Base-by-base conservation (phyloP, 2,888 invertebrate genomes). In the Argynnis bischoffii region DNA sequence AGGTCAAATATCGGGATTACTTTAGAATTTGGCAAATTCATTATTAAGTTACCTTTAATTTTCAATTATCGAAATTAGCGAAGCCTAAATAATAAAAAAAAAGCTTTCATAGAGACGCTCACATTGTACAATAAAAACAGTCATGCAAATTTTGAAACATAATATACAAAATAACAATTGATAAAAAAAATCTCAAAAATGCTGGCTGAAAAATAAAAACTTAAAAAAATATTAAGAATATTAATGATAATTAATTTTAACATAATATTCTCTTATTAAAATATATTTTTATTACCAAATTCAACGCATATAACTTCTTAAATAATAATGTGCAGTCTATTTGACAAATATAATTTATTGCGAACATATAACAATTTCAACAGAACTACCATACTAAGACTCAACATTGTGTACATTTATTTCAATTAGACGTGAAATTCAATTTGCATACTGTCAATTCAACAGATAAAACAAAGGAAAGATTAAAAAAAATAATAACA, bases 21-120 rank as follows among this genome's bases (percentile, higher is more conserved):
- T 61, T 61, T 48, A 51, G 51, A 48, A 26, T 59, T 47, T 59
- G 11, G 5, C 21, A n/a, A 16, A n/a, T n/a, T n/a, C n/a, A n/a
- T 15, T 11, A 41, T 46, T 47, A 57, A 48, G n/a, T 59, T 59
- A 59, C 59, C 47, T 59, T 59, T 31, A 59, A 48, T 26, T n/a
- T 61, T 31, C 35, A 61, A 31, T n/a, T 60, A 63, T 64, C 47
- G 59, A 67, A 50, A 72, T 74, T 81, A 86, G 90, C 90, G 78
- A 90, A 91, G 90, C 89, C 88, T 89, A 89, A 90, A 91, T 87
- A 82, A 89, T 87, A 86, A 88, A 82, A 90, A n/a, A 89, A 80
- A 90, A 91, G 90, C 90, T 76, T 76, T 78, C 76, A 74, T 73
- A 72, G 72, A 72, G 71, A 78, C 74, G 75, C 75, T 80, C 79